These are phyloP conservation scores for Popillia japonica DNA, from an alignment of 1,140 invertebrate genomes.

Conservation along the genomic window DNA sequence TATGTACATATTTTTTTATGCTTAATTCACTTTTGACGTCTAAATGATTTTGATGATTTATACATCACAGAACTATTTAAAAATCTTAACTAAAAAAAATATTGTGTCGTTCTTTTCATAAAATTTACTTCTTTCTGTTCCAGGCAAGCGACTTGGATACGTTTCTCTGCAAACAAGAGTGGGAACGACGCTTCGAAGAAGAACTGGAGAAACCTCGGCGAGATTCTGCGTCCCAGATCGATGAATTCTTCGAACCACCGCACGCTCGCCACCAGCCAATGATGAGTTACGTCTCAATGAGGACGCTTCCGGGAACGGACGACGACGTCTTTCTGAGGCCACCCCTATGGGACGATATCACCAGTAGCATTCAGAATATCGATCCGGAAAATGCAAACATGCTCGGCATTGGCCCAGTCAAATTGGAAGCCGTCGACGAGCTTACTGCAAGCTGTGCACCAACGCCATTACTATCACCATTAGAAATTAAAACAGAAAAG, in stretches of 20 bases:
- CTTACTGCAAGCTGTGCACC: slow-evolving; percentile 60
- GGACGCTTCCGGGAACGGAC: slow-evolving; percentile 59
- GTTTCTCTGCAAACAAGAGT: slow-evolving; percentile 68
- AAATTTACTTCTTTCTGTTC: slow-evolving; percentile 46
- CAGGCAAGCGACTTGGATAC: slow-evolving; percentile 71
- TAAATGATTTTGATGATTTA: too few species aligned
- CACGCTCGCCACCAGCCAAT: slow-evolving; percentile 53
- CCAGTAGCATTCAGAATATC: slow-evolving; percentile 86
- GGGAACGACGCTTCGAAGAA: slow-evolving; percentile 66
- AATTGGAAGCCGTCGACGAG: slow-evolving; percentile 77
- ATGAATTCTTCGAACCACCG: slow-evolving; percentile 72
- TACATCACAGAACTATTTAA: too few species aligned
- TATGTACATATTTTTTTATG: too few species aligned
- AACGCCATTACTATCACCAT: slow-evolving; percentile 73
- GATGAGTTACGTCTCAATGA: slow-evolving; percentile 65
- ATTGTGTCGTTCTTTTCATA: background rate
- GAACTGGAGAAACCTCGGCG: slow-evolving; percentile 68
- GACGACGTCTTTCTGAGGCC: slow-evolving; percentile 86
- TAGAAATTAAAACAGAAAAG: slow-evolving; percentile 76
- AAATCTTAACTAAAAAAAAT: too few species aligned
- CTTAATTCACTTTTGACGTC: too few species aligned
- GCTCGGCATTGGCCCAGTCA: slow-evolving; percentile 77
- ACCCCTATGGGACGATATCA: slow-evolving; percentile 87
- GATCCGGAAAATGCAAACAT: slow-evolving; percentile 90
- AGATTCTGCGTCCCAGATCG: slow-evolving; percentile 70